Base-by-base conservation (phyloP, 1,140 invertebrate species). In the Luehdorfia chinensis region DNA sequence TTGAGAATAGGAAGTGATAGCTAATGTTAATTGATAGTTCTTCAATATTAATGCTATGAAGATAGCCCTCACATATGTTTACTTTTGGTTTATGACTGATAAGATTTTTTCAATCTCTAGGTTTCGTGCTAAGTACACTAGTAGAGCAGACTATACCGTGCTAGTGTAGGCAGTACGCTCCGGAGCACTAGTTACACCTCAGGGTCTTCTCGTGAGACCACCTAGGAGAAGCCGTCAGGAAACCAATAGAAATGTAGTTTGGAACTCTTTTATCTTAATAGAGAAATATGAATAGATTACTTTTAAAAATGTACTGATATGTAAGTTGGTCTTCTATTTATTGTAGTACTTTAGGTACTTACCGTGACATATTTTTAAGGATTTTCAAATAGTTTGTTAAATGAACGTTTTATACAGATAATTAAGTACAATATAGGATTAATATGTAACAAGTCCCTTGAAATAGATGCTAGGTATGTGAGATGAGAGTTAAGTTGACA, bases 91-190 rank as follows among this genome's bases (percentile, higher is more conserved):
- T 48, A 50, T 80, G 67, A 74, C 63, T 79, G 54, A 77, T 75
- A 79, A 77, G 65, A 59, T 86, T 86, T 86, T 85, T 86, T 86
- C 70, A 86, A 86, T 86, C 83, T 86, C 83, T 86, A 86, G 83
- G 83, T 84, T 86, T 80, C 79, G 83, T 86, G 83, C 83, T 86
- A 86, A 84, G 83, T 86, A 80, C 79, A 85, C 81, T 84, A 85
- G 83, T 86, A 86, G 81, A 73, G 79, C 83, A 85, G 79, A 74
- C 67, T 83, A 74, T 68, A 73, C 74, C 76, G 73, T 67, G 80
- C 80, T 86, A 84, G 83, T 84, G 83, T 86, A 86, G 83, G 83
- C 79, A 80, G 79, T 78, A 83, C 78, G 80, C 83, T 84, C 79
- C 76, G 79, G 81, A 83, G 83, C 76, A 81, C 79, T 85, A 83